Evolutionary conservation across 1,140 invertebrate genomes (phyloP), one percentile per base, ranked within the genome.

Genomic region (Lepidurus couesii): DNA sequence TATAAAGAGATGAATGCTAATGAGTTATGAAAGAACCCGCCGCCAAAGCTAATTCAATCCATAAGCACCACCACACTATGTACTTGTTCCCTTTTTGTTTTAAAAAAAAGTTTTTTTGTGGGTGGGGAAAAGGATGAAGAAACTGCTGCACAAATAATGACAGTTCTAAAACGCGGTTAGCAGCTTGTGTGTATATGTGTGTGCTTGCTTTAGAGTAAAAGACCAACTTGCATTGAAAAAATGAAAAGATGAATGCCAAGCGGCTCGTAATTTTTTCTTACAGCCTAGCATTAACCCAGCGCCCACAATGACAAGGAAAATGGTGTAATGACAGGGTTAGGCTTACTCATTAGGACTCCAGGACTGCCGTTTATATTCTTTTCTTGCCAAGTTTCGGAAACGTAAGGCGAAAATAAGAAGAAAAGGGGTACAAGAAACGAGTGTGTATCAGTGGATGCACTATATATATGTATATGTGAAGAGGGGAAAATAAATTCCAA

Each of bases 1-100:
- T 65, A 65, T 65, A 65, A 65, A 65, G 53, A n/a, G 53, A 65
- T 65, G 53, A 65, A 65, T 65, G 53, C 53, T 65, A 65, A 65
- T 65, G 53, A 65, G 53, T 65, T 65, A 65, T 65, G 53, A 65
- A 65, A 65, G 53, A 65, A 16, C 53, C 53, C 21, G 53, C 53
- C 53, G 53, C 53, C 53, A 65, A 65, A 65, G 53, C 53, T 65
- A 65, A 65, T 65, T 65, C 53, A 65, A 65, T 13, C 53, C 13
- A 65, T 65, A 65, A 65, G 53, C 53, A 65, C 53, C 53, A 65
- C 53, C 53, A 65, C 53, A 65, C 21, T 65, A 65, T 65, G 53
- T 21, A 21, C 53, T 65, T 21, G 13, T 65, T 21, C 13, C 21
- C 21, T 65, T 65, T 65, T 21, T 21, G 34, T 34, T 34, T 34